phyloP scores from a whole-genome alignment of 2,113 vertebrate genomes.

The Mellivora capensis region DNA sequence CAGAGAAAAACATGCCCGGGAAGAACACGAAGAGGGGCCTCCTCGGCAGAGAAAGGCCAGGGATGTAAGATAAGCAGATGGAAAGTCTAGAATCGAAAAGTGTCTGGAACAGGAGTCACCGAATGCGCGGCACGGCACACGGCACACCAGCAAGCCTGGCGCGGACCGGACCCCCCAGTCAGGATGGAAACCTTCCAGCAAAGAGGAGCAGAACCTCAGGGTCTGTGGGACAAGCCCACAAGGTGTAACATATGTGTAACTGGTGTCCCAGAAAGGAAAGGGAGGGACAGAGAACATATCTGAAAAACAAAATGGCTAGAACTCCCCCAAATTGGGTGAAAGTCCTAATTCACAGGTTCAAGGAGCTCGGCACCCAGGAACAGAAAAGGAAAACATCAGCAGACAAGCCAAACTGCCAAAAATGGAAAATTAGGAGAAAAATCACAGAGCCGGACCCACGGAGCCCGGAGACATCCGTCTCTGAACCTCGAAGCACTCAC shows the following conservation, averaged over 20 bases:
- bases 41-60: neutral
- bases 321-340: neutral
- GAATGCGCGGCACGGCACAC: neutral
- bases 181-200: neutral
- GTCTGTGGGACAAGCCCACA: neutral
- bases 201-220: neutral
- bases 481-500: neutral
- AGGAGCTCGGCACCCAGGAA: too few species aligned
- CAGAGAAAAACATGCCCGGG: neutral
- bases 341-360: neutral
- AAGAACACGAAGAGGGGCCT: neutral
- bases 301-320: neutral
- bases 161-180: too few species aligned
- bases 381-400: neutral
- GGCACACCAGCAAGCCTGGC: neutral
- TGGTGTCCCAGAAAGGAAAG: neutral
- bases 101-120: neutral
- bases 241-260: accelerated
- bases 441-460: accelerated
- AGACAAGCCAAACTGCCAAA: neutral
- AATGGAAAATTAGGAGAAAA: neutral
- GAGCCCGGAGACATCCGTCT: accelerated
- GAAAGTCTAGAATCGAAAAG: neutral
- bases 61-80: neutral
- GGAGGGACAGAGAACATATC: too few species aligned